Conservation (phyloP, 2,888 invertebrate species). For the Bhutanitis thaidina region DNA sequence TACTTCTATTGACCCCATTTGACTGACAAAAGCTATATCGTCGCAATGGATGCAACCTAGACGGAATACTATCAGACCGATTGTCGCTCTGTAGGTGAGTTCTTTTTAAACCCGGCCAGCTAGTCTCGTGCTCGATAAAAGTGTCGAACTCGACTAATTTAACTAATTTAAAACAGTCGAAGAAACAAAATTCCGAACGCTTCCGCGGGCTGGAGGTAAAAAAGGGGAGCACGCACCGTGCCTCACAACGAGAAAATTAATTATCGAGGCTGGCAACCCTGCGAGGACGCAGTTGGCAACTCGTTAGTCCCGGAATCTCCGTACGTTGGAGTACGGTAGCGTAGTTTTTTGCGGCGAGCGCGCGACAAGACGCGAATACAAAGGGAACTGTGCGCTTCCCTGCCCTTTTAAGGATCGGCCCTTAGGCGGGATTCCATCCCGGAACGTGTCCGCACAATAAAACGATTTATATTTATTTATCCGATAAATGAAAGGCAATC, state of each 20-base stretch:
- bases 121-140: neutral
- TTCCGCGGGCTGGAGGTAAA: slow-evolving; percentile 6
- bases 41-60: too few species aligned
- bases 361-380: slow-evolving; percentile 55
- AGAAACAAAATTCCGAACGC: slow-evolving; percentile 19
- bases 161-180: slow-evolving; percentile 16
- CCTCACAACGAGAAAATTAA: slow-evolving; percentile 25
- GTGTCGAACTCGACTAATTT: slow-evolving; percentile 13
- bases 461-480: slow-evolving; percentile 72
- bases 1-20: too few species aligned
- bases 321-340: slow-evolving; percentile 67
- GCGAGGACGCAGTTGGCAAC: slow-evolving; percentile 31
- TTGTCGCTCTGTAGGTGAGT: too few species aligned
- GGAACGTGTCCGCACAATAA: slow-evolving; percentile 65
- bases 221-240: slow-evolving; percentile 13
- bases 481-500: slow-evolving; percentile 40
- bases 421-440: slow-evolving; percentile 66
- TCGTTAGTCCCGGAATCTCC: slow-evolving; percentile 46
- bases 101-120: neutral
- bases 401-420: slow-evolving; percentile 62
- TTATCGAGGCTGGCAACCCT: slow-evolving; percentile 27
- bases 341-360: slow-evolving; percentile 62
- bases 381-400: slow-evolving; percentile 60
- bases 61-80: too few species aligned
- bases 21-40: too few species aligned